Evolutionary conservation across 1,140 invertebrate species (phyloP).

Genomic region (Lepidurus couesii): DNA sequence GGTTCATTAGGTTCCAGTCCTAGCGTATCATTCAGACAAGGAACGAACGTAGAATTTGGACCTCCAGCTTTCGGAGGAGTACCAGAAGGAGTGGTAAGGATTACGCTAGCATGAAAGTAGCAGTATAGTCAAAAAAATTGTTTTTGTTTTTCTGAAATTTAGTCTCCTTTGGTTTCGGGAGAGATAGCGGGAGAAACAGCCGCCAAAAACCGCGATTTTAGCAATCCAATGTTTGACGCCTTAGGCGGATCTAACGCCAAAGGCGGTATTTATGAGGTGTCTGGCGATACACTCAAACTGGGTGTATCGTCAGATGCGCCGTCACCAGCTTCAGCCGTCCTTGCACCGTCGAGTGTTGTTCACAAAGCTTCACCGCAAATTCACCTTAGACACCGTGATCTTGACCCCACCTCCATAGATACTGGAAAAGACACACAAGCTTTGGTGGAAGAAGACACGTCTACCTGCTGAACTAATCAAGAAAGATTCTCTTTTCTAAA

Average conservation of each 20-base stretch:
- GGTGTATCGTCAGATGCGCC: constrained; percentile 32
- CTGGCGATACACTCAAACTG: constrained; percentile 29
- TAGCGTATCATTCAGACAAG: constrained; percentile 91
- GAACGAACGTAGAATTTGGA: constrained; percentile 88
- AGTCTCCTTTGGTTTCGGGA: not conserved
- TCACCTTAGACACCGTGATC: constrained; percentile 64
- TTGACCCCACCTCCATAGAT: constrained; percentile 73
- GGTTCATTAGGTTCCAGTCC: constrained; percentile 73
- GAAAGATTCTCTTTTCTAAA: not conserved
- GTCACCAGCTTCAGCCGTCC: constrained; percentile 54
- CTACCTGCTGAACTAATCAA: constrained; percentile 49
- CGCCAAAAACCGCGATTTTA: constrained; percentile 78
- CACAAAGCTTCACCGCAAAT: constrained; percentile 67
- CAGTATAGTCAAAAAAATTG: not conserved
- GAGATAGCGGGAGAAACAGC: constrained; percentile 50
- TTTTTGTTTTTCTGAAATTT: constrained; percentile 9
- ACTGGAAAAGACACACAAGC: constrained; percentile 88
- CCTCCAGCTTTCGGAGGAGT: constrained; percentile 53
- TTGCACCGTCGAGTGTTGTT: constrained; percentile 71
- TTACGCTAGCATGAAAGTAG: not conserved
- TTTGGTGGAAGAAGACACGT: constrained; percentile 70
- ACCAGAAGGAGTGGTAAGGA: constrained; percentile 42
- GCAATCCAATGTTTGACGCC: constrained; percentile 93
- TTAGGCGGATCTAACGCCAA: constrained; percentile 36
- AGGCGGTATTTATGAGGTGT: constrained; percentile 31